Evolutionary conservation across 2,888 invertebrate genomes (phyloP), one percentile per base, ranked within the genome.

Genomic region (Frankliniella intonsa): DNA sequence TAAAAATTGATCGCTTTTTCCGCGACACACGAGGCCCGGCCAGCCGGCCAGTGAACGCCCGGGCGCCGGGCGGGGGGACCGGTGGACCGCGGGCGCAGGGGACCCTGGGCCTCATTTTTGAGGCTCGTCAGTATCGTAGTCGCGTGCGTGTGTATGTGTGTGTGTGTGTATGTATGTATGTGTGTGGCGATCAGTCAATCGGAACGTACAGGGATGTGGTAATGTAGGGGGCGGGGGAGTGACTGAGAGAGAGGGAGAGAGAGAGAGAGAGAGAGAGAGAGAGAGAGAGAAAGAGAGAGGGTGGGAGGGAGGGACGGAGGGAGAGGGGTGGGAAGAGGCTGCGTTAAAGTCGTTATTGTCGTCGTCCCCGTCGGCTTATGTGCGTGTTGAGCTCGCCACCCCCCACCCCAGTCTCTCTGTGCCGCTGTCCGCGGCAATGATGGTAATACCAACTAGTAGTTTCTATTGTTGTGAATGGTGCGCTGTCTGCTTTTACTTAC

Each of bases 1-100:
- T 76, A 76, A 76, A 76, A 76, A 76, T 76, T 22, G 69, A 76
- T 12, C 69, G 69, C 69, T 76, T 22, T 25, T 76, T 76, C 5
- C n/a, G 69, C 38, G 38, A 38, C 38, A 38, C 38, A 38, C 38
- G 38, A 38, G 38, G 38, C 2, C 38, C 3, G 38, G 38, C 38
- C 38, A 38, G 38, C 38, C 38, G 38, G 38, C 38, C 5, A 38
- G 38, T 5, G 38, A 38, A 2, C 38, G 5, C 38, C 38, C n/a
- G n/a, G n/a, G 38, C 38, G 5, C 38, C 38, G 38, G 38, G 38
- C n/a, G n/a, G n/a, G n/a, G n/a, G n/a, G n/a, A n/a, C n/a, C n/a
- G n/a, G n/a, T n/a, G n/a, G n/a, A n/a, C n/a, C n/a, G n/a, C n/a
- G n/a, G n/a, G n/a, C n/a, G n/a, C n/a, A n/a, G n/a, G n/a, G n/a